Conservation (phyloP, 2,113 vertebrate species). For the Saiga tatarica region DNA sequence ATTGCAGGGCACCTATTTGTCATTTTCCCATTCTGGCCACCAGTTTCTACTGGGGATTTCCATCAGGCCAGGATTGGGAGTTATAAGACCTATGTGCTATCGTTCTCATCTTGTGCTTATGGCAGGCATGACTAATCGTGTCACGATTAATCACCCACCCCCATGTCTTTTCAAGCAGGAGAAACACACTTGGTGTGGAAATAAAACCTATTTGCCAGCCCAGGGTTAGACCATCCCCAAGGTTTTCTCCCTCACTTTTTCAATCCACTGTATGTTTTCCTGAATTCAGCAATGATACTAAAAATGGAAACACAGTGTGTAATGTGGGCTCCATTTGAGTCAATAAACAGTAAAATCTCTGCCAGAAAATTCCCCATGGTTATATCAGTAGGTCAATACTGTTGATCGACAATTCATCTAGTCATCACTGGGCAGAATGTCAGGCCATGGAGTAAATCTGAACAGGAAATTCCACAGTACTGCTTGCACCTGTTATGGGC, state of each 20-base stretch:
- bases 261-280: background rate
- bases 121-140: background rate
- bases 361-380: background rate
- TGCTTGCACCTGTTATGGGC: background rate
- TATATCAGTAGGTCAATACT: background rate
- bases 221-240: too few species aligned
- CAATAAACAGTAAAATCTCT: background rate
- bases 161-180: background rate
- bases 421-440: background rate
- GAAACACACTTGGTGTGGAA: background rate
- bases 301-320: too few species aligned
- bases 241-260: background rate
- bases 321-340: background rate
- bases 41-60: background rate
- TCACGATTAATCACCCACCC: background rate
- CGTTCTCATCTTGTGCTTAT: background rate
- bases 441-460: background rate
- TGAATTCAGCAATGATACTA: too few species aligned
- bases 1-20: background rate
- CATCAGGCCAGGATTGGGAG: too few species aligned
- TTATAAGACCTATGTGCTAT: background rate
- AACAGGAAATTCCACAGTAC: background rate
- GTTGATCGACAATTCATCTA: background rate
- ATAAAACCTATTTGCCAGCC: background rate
- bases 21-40: background rate